Percentiles rank a stretch among this genome's conserved stretches.
Evolutionary conservation across 2,888 invertebrate genomes (phyloP).

Genomic region (Cantharis flavilabris): DNA sequence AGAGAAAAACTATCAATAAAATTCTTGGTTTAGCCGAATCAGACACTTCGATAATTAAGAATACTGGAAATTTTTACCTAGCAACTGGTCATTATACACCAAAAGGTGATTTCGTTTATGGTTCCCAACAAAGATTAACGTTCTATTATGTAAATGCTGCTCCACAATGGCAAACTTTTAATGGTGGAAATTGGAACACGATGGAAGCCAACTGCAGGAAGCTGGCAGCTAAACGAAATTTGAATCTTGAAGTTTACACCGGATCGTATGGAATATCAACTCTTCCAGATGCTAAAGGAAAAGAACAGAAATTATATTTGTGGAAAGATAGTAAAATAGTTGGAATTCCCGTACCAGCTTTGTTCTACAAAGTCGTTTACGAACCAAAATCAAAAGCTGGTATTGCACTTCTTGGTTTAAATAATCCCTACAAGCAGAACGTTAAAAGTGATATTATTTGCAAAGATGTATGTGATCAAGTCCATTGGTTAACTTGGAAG

Average conservation of each 20-base stretch:
- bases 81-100: slow-evolving; percentile 67
- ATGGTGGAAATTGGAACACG: slow-evolving; percentile 62
- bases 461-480: slow-evolving; percentile 59
- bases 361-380: slow-evolving; percentile 66
- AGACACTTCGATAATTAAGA: slow-evolving; percentile 56
- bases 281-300: slow-evolving; percentile 55
- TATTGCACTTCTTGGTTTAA: slow-evolving; percentile 65
- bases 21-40: slow-evolving; percentile 40
- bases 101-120: slow-evolving; percentile 66
- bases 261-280: slow-evolving; percentile 65
- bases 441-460: slow-evolving; percentile 39
- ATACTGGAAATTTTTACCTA: slow-evolving; percentile 51
- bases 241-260: slow-evolving; percentile 59
- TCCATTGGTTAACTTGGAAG: slow-evolving; percentile 65
- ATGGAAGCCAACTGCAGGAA: slow-evolving; percentile 58
- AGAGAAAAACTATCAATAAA: slow-evolving; percentile 44
- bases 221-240: slow-evolving; percentile 50
- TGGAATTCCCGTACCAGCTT: slow-evolving; percentile 59
- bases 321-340: slow-evolving; percentile 40
- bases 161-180: slow-evolving; percentile 70
- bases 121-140: slow-evolving; percentile 61
- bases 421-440: slow-evolving; percentile 60
- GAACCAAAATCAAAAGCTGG: slow-evolving; percentile 58
- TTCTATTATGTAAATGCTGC: slow-evolving; percentile 69
- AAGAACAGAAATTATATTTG: slow-evolving; percentile 43